Base-by-base conservation (phyloP, 1,140 invertebrate genomes). In the Diabrotica undecimpunctata region DNA sequence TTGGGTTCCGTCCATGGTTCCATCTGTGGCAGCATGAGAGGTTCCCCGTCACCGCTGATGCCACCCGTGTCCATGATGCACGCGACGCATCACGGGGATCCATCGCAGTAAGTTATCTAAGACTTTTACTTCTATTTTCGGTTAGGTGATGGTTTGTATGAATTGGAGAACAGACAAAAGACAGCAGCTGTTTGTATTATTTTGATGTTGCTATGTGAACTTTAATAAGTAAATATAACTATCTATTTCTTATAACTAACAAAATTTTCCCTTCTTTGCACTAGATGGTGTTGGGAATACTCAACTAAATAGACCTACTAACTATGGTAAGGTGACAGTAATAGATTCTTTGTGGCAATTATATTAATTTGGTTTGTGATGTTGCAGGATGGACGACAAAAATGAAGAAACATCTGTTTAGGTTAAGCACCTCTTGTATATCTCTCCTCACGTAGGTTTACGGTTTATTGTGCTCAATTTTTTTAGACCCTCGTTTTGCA, bases 331-430 rank as follows among this genome's bases (percentile, higher is more conserved):
- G 64, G 62, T 67, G 54, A 38, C 51, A 39, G 10, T 9, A 54
- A 10, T 25, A 5, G 50, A 6, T 35, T 9, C 9, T 7, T 11
- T 58, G 13, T 56, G 56, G 5, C 9, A 37, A 56, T 50, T 56
- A 46, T 9, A 62, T 61, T 57, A 66, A 13, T 53, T 62, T 12
- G 54, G 25, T 14, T 51, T 63, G 58, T 59, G 56, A 62, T 73
- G 69, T 82, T 82, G 56, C 77, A 84, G 83, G 79, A 83, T 82
- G 78, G 83, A 83, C 78, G 83, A 83, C 79, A 82, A 78, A 79
- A 83, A 84, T 62, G 83, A 83, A 72, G 83, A 85, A 80, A 85
- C 83, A 69, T 81, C 83, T 64, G 83, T 85, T 66, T 84, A 77
- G 83, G 25, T 25, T 25, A 25, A 25, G 9, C 35, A 54, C 14